Conservation (phyloP, 2,113 vertebrate genomes). For the Egretta garzetta region DNA sequence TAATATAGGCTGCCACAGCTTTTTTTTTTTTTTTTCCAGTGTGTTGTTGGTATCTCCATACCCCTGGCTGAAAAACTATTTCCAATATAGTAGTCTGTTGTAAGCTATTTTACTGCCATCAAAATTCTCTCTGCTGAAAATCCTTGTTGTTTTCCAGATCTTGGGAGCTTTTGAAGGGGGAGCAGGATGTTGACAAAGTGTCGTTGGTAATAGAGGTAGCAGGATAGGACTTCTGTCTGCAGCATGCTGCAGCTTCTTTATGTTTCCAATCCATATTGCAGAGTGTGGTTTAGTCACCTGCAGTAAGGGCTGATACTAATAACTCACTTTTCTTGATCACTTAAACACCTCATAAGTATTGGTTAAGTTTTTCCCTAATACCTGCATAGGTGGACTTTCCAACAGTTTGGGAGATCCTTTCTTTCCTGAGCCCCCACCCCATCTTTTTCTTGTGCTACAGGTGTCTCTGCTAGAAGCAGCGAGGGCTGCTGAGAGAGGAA, state of each 20-base stretch:
- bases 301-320: background rate
- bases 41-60: background rate
- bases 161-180: background rate
- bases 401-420: background rate
- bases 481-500: background rate
- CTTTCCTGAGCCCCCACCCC: background rate
- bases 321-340: background rate
- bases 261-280: background rate
- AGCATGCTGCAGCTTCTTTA: fast-evolving
- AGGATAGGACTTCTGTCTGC: background rate
- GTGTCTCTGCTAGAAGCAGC: background rate
- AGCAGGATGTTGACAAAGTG: background rate
- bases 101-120: background rate
- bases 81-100: background rate
- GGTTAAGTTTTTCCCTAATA: background rate
- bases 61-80: background rate
- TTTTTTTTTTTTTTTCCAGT: background rate
- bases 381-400: background rate
- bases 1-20: background rate
- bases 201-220: background rate
- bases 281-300: background rate
- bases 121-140: background rate
- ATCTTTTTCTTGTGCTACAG: background rate
- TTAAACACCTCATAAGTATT: background rate
- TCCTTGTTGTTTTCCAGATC: background rate